Base-by-base conservation (phyloP, 2,113 vertebrate species). In the Felis catus region DNA sequence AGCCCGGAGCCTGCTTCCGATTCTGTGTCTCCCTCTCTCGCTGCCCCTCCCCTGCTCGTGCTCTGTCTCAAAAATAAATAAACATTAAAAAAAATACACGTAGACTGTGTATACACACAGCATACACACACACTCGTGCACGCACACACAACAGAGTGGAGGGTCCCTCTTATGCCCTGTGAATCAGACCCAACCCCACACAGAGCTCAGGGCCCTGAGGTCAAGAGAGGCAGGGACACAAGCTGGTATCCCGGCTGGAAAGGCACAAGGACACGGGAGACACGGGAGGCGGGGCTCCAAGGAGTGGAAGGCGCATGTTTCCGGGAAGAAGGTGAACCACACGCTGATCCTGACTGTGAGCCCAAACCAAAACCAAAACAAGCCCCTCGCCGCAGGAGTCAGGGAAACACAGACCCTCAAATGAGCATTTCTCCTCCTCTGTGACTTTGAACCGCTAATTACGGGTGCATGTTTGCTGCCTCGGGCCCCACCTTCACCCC, bases 291-390 rank as follows among this genome's bases (percentile, higher is more conserved):
- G 12, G 39, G n/a, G 41, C 21, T 25, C 10, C 0, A 0, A 63
- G 74, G 25, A 7, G 8, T 29, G 51, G 16, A n/a, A 36, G 58
- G 23, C 73, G 5, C 14, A 3, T 21, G 3, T 23, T 7, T 7
- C 48, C 0, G 0, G 19, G 39, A 82, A 4, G 45, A 45, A 7
- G 71, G 14, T 0, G 29, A 58, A 19, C 0, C 2, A 9, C 10
- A 58, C 9, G 1, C 29, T 0, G 33, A 13, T 3, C 29, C 13
- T 12, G 19, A 27, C 61, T 21, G 7, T 5, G 53, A 48, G 55
- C 65, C 65, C 3, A 65, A 23, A 39, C 66, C 87, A 18, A n/a
- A 78, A 39, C 55, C 87, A 18, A 31, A 63, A n/a, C 3, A 0
- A 79, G 89, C 39, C 48, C 29, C 29, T 53, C 73, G 33, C 9